A percentile compares a stretch with the other conserved stretches of the same genome.
Evolutionary conservation across 2,113 vertebrate genomes (phyloP).

Genomic region (Lathamus discolor): DNA sequence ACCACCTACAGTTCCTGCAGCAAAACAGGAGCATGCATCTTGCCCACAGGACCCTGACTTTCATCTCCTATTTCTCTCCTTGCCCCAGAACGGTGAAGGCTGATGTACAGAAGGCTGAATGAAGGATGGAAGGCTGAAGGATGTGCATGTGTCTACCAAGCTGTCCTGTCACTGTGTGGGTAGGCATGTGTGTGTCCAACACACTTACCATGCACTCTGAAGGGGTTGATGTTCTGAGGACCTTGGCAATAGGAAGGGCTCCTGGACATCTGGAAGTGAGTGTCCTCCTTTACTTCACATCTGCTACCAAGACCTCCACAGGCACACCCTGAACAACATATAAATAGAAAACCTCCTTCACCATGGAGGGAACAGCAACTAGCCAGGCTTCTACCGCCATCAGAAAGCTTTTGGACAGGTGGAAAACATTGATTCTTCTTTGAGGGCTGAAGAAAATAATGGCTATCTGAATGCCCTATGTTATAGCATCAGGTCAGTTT

Average conservation of each 20-base stretch:
- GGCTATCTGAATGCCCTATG: background rate
- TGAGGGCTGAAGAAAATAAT: background rate
- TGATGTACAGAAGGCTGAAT: background rate
- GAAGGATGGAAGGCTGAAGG: background rate
- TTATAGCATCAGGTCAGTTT: background rate
- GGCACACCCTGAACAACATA: background rate
- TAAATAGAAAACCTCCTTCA: background rate
- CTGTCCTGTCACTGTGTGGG: background rate
- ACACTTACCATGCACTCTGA: accelerated
- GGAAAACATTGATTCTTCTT: background rate
- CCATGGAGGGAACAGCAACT: background rate
- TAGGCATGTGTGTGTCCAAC: accelerated
- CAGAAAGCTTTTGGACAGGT: background rate
- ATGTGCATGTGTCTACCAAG: background rate
- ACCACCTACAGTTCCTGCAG: background rate
- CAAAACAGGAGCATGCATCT: background rate
- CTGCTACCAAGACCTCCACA: background rate
- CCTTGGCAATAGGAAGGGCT: background rate
- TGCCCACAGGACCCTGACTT: background rate
- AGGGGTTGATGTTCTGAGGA: background rate
- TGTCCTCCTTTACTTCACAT: background rate
- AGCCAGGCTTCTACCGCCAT: background rate
- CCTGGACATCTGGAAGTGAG: background rate
- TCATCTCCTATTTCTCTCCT: background rate
- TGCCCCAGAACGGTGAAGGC: background rate